Evolutionary conservation across 2,888 invertebrate species (phyloP), one percentile per base, ranked within the genome.

Genomic region (Bugulina stolonifera): DNA sequence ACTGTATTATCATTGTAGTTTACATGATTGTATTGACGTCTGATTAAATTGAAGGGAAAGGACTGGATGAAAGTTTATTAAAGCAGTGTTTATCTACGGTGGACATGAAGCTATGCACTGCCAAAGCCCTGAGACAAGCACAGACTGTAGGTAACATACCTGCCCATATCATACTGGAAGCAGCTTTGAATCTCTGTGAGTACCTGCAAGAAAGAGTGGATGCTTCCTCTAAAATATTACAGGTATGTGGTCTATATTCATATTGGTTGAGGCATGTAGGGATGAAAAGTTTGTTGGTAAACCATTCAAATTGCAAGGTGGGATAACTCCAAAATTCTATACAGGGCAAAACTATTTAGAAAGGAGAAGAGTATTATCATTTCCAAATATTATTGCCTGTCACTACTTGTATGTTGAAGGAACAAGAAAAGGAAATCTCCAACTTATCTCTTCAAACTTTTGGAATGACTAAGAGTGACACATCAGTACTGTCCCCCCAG

Each of bases 361-460:
- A n/a, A n/a, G n/a, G n/a, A n/a, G n/a, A n/a, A n/a, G n/a, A n/a
- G n/a, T n/a, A n/a, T n/a, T n/a, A n/a, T n/a, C n/a, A n/a, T n/a
- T n/a, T n/a, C n/a, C n/a, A n/a, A n/a, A n/a, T n/a, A n/a, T n/a
- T n/a, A n/a, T n/a, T n/a, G n/a, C n/a, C n/a, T n/a, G n/a, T n/a
- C n/a, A n/a, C n/a, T n/a, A n/a, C n/a, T n/a, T n/a, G n/a, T n/a
- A n/a, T n/a, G n/a, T 55, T 18, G 25, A 5, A 64, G 64, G 64
- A 64, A 27, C 64, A 64, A 27, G 64, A 64, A n/a, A 64, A 64
- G 32, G 64, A 64, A 27, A 64, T 64, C 32, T 64, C 64, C 14
- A 64, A 14, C 5, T 32, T 64, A 5, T 25, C 34, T 3, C 32
- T 64, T 29, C 14, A 64, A 14, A 64, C 14, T 34, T 64, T 29